Conservation (phyloP, 2,797 vertebrate species). For the Oreonectes daqikongensis region DNA sequence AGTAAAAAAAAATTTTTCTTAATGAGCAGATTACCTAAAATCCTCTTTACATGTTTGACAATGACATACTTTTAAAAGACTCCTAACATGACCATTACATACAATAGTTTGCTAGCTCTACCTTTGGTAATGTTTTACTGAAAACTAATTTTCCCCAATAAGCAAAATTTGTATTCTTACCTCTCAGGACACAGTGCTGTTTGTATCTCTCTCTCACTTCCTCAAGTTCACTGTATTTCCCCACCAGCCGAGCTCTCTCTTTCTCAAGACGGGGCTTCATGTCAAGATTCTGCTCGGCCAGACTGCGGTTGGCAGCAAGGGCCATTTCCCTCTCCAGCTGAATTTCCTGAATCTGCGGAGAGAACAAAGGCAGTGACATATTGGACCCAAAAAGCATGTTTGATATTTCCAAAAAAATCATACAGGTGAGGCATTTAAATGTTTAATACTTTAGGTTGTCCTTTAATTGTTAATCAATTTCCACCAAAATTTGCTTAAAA, state of each 20-base stretch:
- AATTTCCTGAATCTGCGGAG: constrained; percentile 86
- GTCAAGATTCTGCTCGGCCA: constrained; percentile 91
- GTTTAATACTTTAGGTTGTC: too few relatives aligned
- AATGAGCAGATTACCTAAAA: neutral
- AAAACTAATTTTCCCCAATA: too few relatives aligned
- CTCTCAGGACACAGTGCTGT: constrained; percentile 84
- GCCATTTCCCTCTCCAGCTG: constrained; percentile 95
- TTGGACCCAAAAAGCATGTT: too few relatives aligned
- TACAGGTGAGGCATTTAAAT: too few relatives aligned
- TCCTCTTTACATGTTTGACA: too few relatives aligned
- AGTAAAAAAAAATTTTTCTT: neutral
- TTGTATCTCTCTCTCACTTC: constrained; percentile 80
- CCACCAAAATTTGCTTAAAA: too few relatives aligned
- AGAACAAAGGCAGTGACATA: neutral
- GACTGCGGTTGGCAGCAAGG: constrained; percentile 88
- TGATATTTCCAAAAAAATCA: too few relatives aligned
- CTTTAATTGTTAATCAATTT: too few relatives aligned
- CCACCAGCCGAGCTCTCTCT: constrained; percentile 79
- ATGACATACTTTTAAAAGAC: neutral
- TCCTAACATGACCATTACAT: too few relatives aligned
- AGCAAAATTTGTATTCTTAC: too few relatives aligned
- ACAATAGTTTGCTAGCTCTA: too few relatives aligned
- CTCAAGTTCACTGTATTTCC: constrained; percentile 85
- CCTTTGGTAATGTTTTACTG: too few relatives aligned
- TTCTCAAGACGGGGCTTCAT: constrained; percentile 83